Evolutionary conservation across 37 sponge, comb jelly and placozoan species (phyloP), one percentile per base, ranked within the genome.

Genomic region (Aplysina aerophoba): DNA sequence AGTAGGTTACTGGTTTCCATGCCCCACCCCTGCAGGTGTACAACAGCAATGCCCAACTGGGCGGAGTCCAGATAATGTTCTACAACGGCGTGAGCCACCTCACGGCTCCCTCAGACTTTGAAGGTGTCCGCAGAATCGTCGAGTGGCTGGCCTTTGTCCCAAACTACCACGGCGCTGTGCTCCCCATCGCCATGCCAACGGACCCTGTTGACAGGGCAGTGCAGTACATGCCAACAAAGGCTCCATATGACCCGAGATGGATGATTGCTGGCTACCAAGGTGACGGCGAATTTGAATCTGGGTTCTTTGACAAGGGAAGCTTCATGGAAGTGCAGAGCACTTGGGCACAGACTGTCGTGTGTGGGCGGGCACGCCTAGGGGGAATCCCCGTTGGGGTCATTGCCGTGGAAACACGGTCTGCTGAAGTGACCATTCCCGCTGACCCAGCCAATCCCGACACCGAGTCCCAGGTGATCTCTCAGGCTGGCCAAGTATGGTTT

Each of bases 401-500:
- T 38, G 93, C 97, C 79, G 97, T 93, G 80, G 99, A 98, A 89
- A 98, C 99, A 30, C 81, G 99, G 30, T 55, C 90, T 15, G 92
- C 94, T 35, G 99, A 96, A 82, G 86, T 83, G 27, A 77, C 69
- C 55, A 83, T 89, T 41, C 99, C 99, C 11, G 99, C 99, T 71
- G 99, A 98, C 59, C 99, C 99, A 4, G 99, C 99, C 31, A 96
- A 96, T 74, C 84, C 90, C 13, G 95, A 96, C 84, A 84, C 99
- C 44, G 40, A 59, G 22, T 28, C 39, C 4, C 56, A 96, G 92
- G 78, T 85, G 33, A 86, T 96, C 39, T 84, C 87, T 17, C 98
- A 98, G 82, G 99, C 99, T 6, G 99, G 99, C 11, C 97, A 94
- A 80, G 99, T 98, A 67, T 98, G 99, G 99, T 98, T 86, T 69